Evolutionary conservation across 2,113 vertebrate genomes (phyloP).

Genomic region (Poeciliopsis occidentalis): DNA sequence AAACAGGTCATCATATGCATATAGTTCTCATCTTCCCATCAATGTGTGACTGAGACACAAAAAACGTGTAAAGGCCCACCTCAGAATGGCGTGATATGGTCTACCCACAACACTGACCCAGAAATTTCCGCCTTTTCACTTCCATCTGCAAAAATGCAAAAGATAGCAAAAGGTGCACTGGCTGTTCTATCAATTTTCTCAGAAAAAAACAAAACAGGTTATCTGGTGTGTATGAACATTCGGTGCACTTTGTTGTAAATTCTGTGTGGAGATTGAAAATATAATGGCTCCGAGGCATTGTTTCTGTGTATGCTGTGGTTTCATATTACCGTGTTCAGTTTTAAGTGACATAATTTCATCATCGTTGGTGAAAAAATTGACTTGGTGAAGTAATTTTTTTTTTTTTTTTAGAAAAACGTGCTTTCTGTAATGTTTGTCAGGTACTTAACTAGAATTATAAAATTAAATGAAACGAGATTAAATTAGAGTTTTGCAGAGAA

Average conservation of each 20-base stretch:
- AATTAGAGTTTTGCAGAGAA: no score
- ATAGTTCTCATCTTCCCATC: slow-evolving; percentile 31
- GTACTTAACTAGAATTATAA: no score
- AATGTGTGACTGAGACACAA: slow-evolving; percentile 34
- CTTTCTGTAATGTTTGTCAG: background rate
- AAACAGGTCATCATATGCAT: slow-evolving; percentile 71
- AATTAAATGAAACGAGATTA: no score
- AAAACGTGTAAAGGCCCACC: slow-evolving; percentile 26
- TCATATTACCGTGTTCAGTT: background rate
- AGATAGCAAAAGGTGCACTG: slow-evolving; percentile 34
- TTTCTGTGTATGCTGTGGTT: background rate
- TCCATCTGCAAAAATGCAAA: slow-evolving; percentile 42
- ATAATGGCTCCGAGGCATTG: background rate
- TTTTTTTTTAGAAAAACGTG: background rate
- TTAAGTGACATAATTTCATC: background rate
- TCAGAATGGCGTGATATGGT: slow-evolving; percentile 32
- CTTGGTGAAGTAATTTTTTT: background rate
- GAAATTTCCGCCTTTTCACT: slow-evolving; percentile 37
- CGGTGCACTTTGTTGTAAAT: slow-evolving; percentile 8
- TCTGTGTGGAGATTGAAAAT: background rate
- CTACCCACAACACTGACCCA: slow-evolving; percentile 44
- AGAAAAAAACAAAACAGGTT: slow-evolving; percentile 5
- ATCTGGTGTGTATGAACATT: background rate
- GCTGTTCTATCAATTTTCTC: slow-evolving; percentile 14
- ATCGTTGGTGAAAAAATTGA: background rate